Base-by-base conservation (phyloP, 1,140 invertebrate species). In the Cydia strobilella region DNA sequence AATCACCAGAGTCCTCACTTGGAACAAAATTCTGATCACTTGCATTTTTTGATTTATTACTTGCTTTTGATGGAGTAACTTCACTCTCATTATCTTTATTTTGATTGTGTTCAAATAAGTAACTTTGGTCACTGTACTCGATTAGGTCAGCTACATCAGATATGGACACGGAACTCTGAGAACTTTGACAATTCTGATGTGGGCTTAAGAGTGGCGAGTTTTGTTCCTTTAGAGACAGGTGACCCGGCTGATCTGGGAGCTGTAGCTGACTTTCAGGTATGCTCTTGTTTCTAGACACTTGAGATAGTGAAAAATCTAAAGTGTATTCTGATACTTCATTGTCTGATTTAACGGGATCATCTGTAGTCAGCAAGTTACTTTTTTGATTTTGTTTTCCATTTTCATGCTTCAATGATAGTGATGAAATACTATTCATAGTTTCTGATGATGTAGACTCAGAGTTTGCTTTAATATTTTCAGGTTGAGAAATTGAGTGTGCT, bases 141-240 rank as follows among this genome's bases (percentile, higher is more conserved):
- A 93, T 81, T 48, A 93, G 82, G 81, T 93, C 90, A 31, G 91
- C 88, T 69, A 91, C 86, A 83, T 93, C 90, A 31, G 89, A 92
- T 80, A 90, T 82, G 23, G 91, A 92, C 31, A 90, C 80, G 45
- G 91, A 92, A 73, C 89, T 90, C 13, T 80, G 84, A 18, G 90
- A 89, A 13, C 83, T 89, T 62, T 82, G 75, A 9, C 89, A 89
- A 18, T 80, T 86, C 42, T 89, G 81, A 73, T 84, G 82, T 63
- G 78, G 81, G 74, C 82, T 87, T 66, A 85, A 81, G 51, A 74
- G 27, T 27, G 78, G 76, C 51, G 62, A 76, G 76, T 79, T 82
- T 45, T 83, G 81, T 45, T 77, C 80, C 45, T 72, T 74, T 71
- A 79, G 83, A 63, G 76, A 80, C 20, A 74, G 42, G 54, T 48